These are phyloP conservation scores for Pongo pygmaeus DNA, from an alignment of 2,113 vertebrate species.

Conservation along the genomic window DNA sequence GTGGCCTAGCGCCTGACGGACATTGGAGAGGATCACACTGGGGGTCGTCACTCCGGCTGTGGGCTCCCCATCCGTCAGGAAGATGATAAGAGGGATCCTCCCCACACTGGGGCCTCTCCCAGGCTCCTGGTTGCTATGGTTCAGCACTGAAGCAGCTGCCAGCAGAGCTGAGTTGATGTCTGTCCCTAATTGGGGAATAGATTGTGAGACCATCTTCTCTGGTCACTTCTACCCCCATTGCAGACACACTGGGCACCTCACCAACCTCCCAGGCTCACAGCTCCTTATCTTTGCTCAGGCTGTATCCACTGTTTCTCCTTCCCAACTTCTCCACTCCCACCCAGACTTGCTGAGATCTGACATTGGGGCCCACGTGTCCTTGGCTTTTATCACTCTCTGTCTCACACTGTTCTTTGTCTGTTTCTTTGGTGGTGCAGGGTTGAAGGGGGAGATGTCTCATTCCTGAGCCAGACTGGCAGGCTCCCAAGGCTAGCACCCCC, in stretches of 20 bases:
- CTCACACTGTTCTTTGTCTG: not conserved
- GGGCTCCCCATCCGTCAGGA: slow-evolving; percentile 91
- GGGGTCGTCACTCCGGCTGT: slow-evolving; percentile 85
- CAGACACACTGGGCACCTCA: not conserved
- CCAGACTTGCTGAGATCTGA: not conserved
- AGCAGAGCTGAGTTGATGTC: slow-evolving; percentile 90
- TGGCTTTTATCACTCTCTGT: slow-evolving; percentile 22
- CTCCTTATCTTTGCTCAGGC: slow-evolving; percentile 12
- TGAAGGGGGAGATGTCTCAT: not conserved
- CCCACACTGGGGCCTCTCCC: slow-evolving; percentile 46
- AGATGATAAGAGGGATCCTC: slow-evolving; percentile 87
- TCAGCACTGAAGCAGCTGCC: slow-evolving; percentile 87
- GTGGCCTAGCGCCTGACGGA: slow-evolving; percentile 82
- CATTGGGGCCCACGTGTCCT: not conserved
- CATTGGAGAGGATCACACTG: slow-evolving; percentile 85
- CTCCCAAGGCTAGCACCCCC: not conserved
- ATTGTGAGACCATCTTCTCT: slow-evolving; percentile 39
- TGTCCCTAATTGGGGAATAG: slow-evolving; percentile 84
- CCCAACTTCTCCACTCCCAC: not conserved
- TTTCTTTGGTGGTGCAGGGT: not conserved
- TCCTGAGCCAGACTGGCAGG: not conserved
- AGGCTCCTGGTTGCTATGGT: slow-evolving; percentile 64
- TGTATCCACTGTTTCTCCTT: not conserved
- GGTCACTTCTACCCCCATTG: not conserved
- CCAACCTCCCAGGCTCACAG: not conserved